phyloP scores from a whole-genome alignment of 2,888 invertebrate species.

The Plebejus anna region DNA sequence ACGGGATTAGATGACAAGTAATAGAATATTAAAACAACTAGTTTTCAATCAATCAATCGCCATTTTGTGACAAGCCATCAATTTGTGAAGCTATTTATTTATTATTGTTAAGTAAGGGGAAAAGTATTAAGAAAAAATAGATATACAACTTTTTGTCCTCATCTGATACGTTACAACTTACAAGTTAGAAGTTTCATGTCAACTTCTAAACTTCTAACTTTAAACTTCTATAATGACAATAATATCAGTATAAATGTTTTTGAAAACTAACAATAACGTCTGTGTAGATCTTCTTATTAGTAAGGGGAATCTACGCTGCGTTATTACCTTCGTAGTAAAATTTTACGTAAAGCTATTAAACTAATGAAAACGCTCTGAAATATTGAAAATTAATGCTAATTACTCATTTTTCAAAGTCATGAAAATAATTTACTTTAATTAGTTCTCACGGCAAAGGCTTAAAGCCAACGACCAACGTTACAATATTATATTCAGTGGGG shows the following conservation, averaged over 20 bases:
- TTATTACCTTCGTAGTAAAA: not conserved
- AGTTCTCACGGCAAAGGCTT: conserved; percentile 7
- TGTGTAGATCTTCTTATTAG: no score
- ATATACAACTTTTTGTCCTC: no score
- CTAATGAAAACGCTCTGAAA: not conserved
- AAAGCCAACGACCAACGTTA: not conserved
- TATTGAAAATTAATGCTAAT: not conserved
- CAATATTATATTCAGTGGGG: conserved; percentile 11
- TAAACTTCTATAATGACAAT: no score
- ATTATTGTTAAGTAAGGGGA: no score
- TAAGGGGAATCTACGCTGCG: no score
- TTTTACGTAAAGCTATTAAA: not conserved
- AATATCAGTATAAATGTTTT: no score
- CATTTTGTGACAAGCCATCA: not conserved
- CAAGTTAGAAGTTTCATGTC: no score
- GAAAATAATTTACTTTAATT: conserved; percentile 4
- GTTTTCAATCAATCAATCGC: not conserved
- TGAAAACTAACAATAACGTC: no score
- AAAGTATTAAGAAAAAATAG: no score
- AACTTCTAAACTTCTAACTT: no score
- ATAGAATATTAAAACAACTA: not conserved
- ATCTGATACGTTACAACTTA: no score
- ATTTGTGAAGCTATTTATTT: no score
- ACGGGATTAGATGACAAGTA: not conserved
- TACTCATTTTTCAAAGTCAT: not conserved